These are phyloP conservation scores for Hippocampus kuda DNA, from an alignment of 2,797 vertebrate species.

Conservation along the genomic window DNA sequence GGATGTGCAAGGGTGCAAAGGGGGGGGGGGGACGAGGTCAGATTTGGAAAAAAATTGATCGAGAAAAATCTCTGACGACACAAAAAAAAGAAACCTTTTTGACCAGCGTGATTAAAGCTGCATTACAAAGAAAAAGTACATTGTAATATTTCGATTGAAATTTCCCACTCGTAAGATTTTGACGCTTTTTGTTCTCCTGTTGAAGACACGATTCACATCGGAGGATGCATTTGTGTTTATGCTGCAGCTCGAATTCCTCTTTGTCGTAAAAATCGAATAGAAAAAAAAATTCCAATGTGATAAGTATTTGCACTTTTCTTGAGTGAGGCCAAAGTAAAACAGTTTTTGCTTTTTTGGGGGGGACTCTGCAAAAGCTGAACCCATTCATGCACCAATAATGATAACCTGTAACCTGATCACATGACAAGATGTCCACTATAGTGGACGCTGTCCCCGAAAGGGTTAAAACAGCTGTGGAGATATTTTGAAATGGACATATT, in stretches of 20 bases:
- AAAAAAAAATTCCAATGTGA: neutral
- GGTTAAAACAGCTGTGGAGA: too few relatives aligned
- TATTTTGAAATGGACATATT: neutral
- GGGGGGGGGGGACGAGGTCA: too few relatives aligned
- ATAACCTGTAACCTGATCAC: too few relatives aligned
- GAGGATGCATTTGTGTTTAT: neutral
- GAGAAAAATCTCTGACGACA: too few relatives aligned
- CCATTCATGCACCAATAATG: neutral
- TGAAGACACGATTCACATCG: neutral
- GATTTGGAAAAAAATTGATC: too few relatives aligned
- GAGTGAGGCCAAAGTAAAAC: slow-evolving; percentile 8
- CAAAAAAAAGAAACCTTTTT: neutral
- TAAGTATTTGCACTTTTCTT: slow-evolving; percentile 4
- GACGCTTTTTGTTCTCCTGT: neutral
- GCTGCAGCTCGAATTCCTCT: neutral
- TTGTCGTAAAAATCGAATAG: neutral
- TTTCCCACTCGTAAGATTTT: neutral
- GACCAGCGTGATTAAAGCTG: neutral
- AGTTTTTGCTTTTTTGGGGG: neutral
- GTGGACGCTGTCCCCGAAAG: too few relatives aligned
- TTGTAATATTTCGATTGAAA: neutral
- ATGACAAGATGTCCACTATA: too few relatives aligned
- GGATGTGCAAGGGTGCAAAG: too few relatives aligned
- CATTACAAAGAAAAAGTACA: neutral
- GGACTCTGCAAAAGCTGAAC: neutral